Evolutionary conservation across 2,888 invertebrate genomes (phyloP), one percentile per base, ranked within the genome.

Genomic region (Coleophora flavipennella): DNA sequence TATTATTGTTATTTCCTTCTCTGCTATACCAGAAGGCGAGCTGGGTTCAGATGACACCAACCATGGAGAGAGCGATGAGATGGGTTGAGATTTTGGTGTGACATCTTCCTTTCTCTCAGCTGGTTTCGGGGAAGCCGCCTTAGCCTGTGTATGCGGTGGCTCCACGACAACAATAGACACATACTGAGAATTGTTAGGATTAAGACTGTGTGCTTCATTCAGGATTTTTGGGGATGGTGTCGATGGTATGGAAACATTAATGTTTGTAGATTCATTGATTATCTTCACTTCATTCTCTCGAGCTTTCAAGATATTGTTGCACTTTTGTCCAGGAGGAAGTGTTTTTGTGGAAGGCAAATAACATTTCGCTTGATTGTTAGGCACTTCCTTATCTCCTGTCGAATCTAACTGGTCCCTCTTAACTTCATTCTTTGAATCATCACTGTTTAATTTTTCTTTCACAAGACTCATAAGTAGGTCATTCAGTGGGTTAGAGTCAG

Each of bases 241-340:
- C 3, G 85, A 78, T n/a, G 85, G 83, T 42, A 83, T 63, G 0
- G 85, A 67, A 14, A 84, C 49, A 50, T 80, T 80, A 12, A 79
- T 76, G 41, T 77, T 79, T 38, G 74, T 73, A 20, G 80, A 72
- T 49, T 84, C 80, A 50, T 84, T 81, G 14, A 81, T 70, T 35
- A 85, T 75, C 50, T 81, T 85, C 6, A 84, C 75, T 54, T 84
- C 84, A 52, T 69, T 83, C 54, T 85, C 76, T 55, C 87, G 88
- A 75, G 94, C 94, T 88, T 97, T 97, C 39, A 97, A 85, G 67
- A 97, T 96, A 46, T 83, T 97, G 49, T 83, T 97, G 79, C 97
- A 97, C 79, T 97, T 97, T 65, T 96, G 94, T 49, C 95, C 95
- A 8, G 94, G 94, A 34, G 96, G 95, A 43, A 96, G 88, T 13